phyloP scores from a whole-genome alignment of 2,797 vertebrate species.

The Loris lydekkerianus region DNA sequence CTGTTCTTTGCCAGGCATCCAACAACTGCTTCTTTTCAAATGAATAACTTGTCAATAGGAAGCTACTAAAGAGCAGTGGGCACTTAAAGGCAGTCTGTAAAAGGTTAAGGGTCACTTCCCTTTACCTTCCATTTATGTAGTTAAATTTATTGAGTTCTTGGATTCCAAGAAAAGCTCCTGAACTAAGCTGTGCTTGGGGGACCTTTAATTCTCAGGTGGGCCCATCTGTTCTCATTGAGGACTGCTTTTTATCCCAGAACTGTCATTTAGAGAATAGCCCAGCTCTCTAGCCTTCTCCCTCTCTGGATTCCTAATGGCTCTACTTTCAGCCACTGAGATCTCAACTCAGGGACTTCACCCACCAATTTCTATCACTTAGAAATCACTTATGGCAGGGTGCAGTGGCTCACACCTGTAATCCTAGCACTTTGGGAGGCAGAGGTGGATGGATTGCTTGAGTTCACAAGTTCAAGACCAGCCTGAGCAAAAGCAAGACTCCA shows the following conservation, averaged over 20 bases:
- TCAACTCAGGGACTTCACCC: neutral
- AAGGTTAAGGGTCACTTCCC: neutral
- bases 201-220: constrained; percentile 49
- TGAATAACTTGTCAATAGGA: neutral
- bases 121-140: neutral
- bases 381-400: neutral
- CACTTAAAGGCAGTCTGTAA: neutral
- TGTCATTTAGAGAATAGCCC: neutral
- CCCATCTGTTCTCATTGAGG: neutral
- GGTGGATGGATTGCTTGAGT: too few relatives aligned
- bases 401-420: too few relatives aligned
- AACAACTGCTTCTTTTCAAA: constrained; percentile 29
- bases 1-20: neutral
- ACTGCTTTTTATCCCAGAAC: neutral
- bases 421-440: too few relatives aligned
- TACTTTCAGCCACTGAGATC: neutral
- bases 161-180: constrained; percentile 25
- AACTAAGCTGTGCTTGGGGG: neutral
- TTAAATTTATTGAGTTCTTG: constrained; percentile 20
- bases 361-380: constrained; percentile 10
- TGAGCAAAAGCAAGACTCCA: too few relatives aligned
- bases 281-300: neutral
- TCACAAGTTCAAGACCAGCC: too few relatives aligned
- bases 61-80: neutral
- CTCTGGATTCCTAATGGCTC: neutral